Conservation (phyloP, 2,797 vertebrate genomes). For the Melanotaenia nigrans region DNA sequence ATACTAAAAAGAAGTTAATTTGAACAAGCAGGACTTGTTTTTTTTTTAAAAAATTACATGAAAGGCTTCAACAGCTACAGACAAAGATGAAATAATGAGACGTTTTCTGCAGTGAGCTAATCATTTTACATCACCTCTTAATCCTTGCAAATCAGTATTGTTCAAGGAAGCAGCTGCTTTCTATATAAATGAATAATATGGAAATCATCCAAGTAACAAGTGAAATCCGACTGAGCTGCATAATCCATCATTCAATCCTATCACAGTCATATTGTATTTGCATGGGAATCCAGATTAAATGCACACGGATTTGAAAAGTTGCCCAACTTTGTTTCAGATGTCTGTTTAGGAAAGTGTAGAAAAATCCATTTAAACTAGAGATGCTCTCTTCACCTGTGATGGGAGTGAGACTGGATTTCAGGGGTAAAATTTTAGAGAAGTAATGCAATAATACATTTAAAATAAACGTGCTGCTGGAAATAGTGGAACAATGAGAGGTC, state of each 20-base stretch:
- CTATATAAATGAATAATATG: conserved; percentile 1
- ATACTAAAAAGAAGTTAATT: conserved; percentile 9
- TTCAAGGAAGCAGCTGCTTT: neutral
- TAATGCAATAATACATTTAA: neutral
- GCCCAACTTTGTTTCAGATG: neutral
- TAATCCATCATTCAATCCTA: conserved; percentile 15
- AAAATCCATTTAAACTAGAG: neutral
- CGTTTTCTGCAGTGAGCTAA: neutral
- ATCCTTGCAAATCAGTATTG: neutral
- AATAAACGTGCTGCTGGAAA: neutral
- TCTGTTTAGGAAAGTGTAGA: neutral
- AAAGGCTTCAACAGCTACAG: neutral
- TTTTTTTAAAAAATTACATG: neutral
- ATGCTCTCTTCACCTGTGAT: too few relatives aligned
- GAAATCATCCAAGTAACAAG: conserved; percentile 2
- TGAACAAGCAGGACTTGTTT: neutral
- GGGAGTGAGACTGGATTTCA: neutral
- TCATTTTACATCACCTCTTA: neutral
- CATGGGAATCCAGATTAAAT: conserved; percentile 1
- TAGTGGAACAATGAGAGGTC: neutral
- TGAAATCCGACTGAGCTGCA: conserved; percentile 4
- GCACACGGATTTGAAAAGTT: conserved; percentile 12
- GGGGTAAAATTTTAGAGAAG: neutral
- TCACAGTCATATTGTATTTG: neutral
- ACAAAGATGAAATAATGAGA: neutral